Percentiles rank a stretch among this genome's conserved stretches.
Evolutionary conservation across 1,140 invertebrate species (phyloP).

Genomic region (Drosophila grimshawi): DNA sequence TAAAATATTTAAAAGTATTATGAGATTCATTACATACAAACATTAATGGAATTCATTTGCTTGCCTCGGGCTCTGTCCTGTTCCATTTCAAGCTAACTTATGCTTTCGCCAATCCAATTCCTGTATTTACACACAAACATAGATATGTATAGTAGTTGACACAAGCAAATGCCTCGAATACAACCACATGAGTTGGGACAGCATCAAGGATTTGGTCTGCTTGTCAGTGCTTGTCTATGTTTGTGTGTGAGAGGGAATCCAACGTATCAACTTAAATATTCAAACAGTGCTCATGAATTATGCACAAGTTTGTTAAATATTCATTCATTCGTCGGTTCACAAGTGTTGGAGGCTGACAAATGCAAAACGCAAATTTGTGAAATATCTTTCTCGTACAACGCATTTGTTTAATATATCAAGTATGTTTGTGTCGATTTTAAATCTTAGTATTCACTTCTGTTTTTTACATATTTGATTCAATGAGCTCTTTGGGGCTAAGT

Average conservation of each 20-base stretch:
- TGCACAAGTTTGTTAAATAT: slow-evolving; percentile 76
- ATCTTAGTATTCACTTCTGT: too few species aligned
- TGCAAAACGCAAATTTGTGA: slow-evolving; percentile 23
- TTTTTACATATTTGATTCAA: too few species aligned
- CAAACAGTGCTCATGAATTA: slow-evolving; percentile 59
- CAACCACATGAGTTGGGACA: not conserved
- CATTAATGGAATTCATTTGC: not conserved
- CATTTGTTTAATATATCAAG: slow-evolving; percentile 29
- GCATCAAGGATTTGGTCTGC: not conserved
- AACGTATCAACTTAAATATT: slow-evolving; percentile 56
- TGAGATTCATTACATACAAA: not conserved
- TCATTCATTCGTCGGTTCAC: slow-evolving; percentile 66
- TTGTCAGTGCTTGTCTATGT: slow-evolving; percentile 8
- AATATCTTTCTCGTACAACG: slow-evolving; percentile 41
- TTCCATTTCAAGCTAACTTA: slow-evolving; percentile 18
- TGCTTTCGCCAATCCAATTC: slow-evolving; percentile 13
- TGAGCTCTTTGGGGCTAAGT: too few species aligned
- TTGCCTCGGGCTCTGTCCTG: not conserved
- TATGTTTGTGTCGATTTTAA: not conserved
- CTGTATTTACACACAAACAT: slow-evolving; percentile 1
- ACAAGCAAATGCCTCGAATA: slow-evolving; percentile 26
- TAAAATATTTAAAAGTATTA: slow-evolving; percentile 4
- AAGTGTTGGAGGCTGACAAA: slow-evolving; percentile 49
- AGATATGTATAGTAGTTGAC: not conserved
- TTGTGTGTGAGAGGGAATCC: slow-evolving; percentile 18